Conservation (phyloP, 1,140 invertebrate species). For the Procambarus virginalis region DNA sequence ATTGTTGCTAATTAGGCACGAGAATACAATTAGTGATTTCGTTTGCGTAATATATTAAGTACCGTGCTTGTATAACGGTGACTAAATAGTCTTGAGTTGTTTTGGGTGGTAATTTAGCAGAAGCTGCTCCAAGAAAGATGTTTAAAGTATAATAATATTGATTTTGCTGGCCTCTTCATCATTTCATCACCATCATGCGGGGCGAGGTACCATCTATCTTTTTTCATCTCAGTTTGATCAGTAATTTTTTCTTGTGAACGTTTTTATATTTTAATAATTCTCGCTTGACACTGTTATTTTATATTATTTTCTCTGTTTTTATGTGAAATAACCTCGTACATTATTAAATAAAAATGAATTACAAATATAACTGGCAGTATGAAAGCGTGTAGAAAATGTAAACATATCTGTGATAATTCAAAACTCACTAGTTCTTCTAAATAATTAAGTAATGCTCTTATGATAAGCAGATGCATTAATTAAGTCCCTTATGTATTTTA, state of each 20-base stretch:
- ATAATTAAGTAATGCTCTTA: background rate
- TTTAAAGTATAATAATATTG: slow-evolving; percentile 33
- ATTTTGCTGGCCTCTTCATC: slow-evolving; percentile 11
- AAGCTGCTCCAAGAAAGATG: background rate
- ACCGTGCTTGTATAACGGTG: too few species aligned
- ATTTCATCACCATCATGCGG: slow-evolving; percentile 13
- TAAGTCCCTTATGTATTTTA: too few species aligned
- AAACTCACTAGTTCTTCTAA: slow-evolving; percentile 28
- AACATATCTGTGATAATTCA: slow-evolving; percentile 31
- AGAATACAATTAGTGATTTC: too few species aligned
- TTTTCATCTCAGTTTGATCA: background rate
- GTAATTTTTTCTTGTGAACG: background rate
- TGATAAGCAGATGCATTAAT: background rate
- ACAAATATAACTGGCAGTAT: background rate
- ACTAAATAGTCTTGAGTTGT: too few species aligned
- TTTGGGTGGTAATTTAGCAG: too few species aligned
- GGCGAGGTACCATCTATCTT: background rate
- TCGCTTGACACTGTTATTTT: too few species aligned
- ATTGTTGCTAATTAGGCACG: too few species aligned
- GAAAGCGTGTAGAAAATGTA: slow-evolving; percentile 32
- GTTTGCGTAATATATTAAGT: too few species aligned
- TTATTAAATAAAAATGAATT: background rate
- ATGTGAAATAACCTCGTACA: too few species aligned
- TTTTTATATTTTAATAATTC: too few species aligned
- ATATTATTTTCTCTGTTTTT: too few species aligned